Evolutionary conservation across 23 tunicate genomes (phyloP).

Genomic region (Ciona savignyi): DNA sequence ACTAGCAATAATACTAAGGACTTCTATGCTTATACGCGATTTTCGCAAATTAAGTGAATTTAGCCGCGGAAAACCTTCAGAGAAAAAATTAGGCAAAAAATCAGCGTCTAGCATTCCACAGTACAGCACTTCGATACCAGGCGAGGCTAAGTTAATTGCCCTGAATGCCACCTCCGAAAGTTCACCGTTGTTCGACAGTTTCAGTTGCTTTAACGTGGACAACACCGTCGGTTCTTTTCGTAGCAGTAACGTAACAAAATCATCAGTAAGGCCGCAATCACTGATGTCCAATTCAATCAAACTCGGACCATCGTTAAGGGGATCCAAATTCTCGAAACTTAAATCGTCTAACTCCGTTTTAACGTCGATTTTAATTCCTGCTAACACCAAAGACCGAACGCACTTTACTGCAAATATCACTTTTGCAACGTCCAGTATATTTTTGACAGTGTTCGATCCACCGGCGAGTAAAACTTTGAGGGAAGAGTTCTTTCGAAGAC

Average conservation of each 20-base stretch:
- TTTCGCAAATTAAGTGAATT: slow-evolving; percentile 7
- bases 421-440: slow-evolving; percentile 4
- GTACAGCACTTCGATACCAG: not conserved
- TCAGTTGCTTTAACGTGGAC: slow-evolving; percentile 12
- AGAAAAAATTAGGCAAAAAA: not conserved
- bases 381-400: not conserved
- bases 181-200: slow-evolving; percentile 44
- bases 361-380: not conserved
- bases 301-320: not conserved
- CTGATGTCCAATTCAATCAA: slow-evolving; percentile 14
- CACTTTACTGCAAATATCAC: slow-evolving; percentile 11
- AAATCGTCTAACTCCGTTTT: not conserved
- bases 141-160: slow-evolving; percentile 12
- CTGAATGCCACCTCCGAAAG: slow-evolving; percentile 12
- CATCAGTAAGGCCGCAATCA: slow-evolving; percentile 21
- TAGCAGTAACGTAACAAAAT: slow-evolving; percentile 10
- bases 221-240: slow-evolving; percentile 12
- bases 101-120: slow-evolving; percentile 8
- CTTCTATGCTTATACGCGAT: slow-evolving; percentile 11
- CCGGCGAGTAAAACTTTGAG: slow-evolving; percentile 29
- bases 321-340: no score
- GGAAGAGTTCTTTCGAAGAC: slow-evolving; percentile 12
- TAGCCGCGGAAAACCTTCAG: slow-evolving; percentile 11
- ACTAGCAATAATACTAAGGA: not conserved
- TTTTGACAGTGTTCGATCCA: slow-evolving; percentile 18